Evolutionary conservation across 2,797 vertebrate species (phyloP), one percentile per base, ranked within the genome.

Genomic region (Spea hammondii): DNA sequence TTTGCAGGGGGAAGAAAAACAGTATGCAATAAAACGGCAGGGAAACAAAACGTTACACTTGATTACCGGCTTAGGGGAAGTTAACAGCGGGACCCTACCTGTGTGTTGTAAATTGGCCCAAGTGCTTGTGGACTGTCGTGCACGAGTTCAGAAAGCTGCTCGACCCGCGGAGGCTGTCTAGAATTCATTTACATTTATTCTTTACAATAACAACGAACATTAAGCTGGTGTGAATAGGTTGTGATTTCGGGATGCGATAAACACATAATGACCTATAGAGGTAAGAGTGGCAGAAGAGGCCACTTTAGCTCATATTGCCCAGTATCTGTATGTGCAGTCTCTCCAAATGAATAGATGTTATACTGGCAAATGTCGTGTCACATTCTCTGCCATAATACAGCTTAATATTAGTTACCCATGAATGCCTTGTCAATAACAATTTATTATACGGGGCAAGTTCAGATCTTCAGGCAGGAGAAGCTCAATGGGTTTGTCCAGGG

Each of bases 231-330:
- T 47, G 74, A 68, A 69, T 17, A 48, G 48, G 69, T 53, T 73
- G 74, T 72, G 70, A 51, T 32, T 60, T 77, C 74, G 73, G 74
- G 45, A 74, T 82, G 79, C 69, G 70, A 73, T 77, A 82, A 82
- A 69, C 45, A 73, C n/a, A 14, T 76, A 81, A 73, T 72, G 11
- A 11, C 49, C 62, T 68, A 70, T 32, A 70, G 57, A 65, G 13
- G 45, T 17, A 57, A 59, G 6, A 5, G 6, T 55, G 51, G 48
- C 45, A 70, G 12, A 55, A 65, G 68, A 70, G 5, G 13, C 13
- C 57, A 48, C 55, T 62, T 65, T 50, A 75, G 59, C 14, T 67
- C 65, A 76, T 76, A 57, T 57, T 8, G 54, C 55, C 49, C 64
- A 48, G 4, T 45, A 46, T 44, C n/a, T 54, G 55, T 69, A 79